Conservation (phyloP, 1,140 invertebrate genomes). For the Papilio polyxenes region DNA sequence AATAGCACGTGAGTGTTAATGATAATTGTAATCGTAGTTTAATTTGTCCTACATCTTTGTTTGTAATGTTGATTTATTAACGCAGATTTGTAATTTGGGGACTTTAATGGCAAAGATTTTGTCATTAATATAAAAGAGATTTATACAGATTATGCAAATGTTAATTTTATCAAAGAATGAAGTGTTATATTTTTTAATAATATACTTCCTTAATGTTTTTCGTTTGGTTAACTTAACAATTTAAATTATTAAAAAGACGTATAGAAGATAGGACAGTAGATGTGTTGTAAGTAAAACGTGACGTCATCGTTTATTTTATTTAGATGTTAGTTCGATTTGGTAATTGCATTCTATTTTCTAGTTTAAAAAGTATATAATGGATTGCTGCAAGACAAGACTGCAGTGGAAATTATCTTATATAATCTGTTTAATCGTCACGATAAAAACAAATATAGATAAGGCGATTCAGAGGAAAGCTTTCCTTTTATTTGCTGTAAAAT, state of each 20-base stretch:
- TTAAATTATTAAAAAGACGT: no score
- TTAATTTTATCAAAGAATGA: no score
- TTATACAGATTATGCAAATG: not conserved
- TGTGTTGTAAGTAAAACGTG: no score
- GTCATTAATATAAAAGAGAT: not conserved
- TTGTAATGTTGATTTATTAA: not conserved
- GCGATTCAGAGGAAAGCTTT: slow-evolving; percentile 17
- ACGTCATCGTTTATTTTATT: not conserved
- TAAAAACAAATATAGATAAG: slow-evolving; percentile 31
- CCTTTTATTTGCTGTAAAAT: slow-evolving; percentile 18
- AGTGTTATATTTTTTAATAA: no score
- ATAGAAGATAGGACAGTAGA: no score
- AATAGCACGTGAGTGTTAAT: slow-evolving; percentile 16
- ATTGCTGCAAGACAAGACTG: not conserved
- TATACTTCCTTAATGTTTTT: no score
- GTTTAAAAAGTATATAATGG: not conserved
- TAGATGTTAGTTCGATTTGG: not conserved
- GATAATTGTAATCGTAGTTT: slow-evolving; percentile 17
- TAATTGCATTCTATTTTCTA: not conserved
- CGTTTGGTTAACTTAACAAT: no score
- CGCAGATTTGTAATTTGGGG: not conserved
- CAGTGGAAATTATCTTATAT: slow-evolving; percentile 7
- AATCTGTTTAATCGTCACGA: slow-evolving; percentile 22
- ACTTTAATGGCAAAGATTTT: not conserved
- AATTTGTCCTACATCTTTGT: not conserved